These are phyloP conservation scores for Molossus alvarezi DNA, from an alignment of 2,797 vertebrate genomes.

Conservation along the genomic window DNA sequence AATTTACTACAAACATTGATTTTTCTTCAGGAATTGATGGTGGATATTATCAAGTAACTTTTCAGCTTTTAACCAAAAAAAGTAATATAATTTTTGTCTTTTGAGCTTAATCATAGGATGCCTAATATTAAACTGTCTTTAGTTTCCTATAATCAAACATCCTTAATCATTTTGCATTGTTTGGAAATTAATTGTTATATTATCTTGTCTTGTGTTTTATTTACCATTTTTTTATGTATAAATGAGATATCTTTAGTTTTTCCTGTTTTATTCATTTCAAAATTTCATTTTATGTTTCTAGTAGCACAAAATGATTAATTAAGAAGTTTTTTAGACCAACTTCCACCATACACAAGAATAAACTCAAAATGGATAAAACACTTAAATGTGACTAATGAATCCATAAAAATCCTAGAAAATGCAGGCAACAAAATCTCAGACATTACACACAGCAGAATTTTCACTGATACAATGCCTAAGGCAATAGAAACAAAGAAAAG, in stretches of 20 bases:
- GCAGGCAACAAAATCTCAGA: too few species aligned
- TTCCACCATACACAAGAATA: too few species aligned
- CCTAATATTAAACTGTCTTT: neutral
- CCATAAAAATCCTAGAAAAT: too few species aligned
- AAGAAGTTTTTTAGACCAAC: neutral
- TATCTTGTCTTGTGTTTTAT: neutral
- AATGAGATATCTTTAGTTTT: neutral
- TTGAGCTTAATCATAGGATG: neutral
- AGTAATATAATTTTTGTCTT: neutral
- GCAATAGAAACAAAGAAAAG: too few species aligned
- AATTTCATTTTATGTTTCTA: constrained; percentile 10
- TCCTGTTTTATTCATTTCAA: neutral
- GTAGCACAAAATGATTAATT: neutral
- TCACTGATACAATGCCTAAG: too few species aligned
- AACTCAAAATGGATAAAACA: too few species aligned
- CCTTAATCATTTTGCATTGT: constrained; percentile 4
- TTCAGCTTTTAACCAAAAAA: neutral
- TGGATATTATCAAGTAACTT: neutral
- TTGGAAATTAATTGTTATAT: neutral
- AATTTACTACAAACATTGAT: neutral
- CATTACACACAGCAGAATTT: too few species aligned
- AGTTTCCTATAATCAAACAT: neutral
- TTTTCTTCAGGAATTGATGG: neutral
- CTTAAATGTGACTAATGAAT: too few species aligned
- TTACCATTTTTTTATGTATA: neutral